These are phyloP conservation scores for Cataglyphis albicans DNA, from an alignment of 2,888 invertebrate species.

Conservation along the genomic window DNA sequence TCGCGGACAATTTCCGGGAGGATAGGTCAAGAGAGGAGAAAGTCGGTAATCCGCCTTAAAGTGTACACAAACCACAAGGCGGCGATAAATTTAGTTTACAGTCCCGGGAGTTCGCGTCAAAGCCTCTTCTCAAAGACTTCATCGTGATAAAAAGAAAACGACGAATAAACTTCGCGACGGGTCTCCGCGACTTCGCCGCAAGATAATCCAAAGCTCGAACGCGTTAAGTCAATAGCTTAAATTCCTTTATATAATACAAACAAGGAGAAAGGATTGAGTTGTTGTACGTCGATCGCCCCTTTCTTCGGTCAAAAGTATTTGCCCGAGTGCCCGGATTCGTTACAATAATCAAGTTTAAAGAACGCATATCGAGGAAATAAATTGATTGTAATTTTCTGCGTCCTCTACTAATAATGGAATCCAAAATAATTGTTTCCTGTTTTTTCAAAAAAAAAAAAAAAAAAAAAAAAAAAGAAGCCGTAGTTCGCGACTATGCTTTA, in stretches of 20 bases:
- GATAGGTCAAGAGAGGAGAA: conserved; percentile 21
- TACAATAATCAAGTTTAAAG: conserved; percentile 38
- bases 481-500: background rate
- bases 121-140: conserved; percentile 22
- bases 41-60: conserved; percentile 43
- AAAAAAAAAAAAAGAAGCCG: background rate
- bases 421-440: background rate
- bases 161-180: background rate
- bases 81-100: conserved; percentile 39
- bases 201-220: conserved; percentile 23
- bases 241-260: conserved; percentile 4
- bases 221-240: conserved; percentile 49
- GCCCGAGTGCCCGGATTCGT: background rate
- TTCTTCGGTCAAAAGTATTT: conserved; percentile 26
- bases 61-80: conserved; percentile 35
- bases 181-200: conserved; percentile 12
- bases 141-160: conserved; percentile 12
- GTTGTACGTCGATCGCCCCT: background rate
- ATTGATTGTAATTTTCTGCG: conserved; percentile 25
- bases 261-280: conserved; percentile 16
- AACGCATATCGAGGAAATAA: background rate
- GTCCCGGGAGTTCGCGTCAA: conserved; percentile 24
- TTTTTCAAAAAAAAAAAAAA: background rate
- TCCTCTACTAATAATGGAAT: background rate
- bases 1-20: conserved; percentile 8